These are phyloP conservation scores for Parelbella ahira DNA, from an alignment of 2,888 invertebrate genomes.

Conservation along the genomic window DNA sequence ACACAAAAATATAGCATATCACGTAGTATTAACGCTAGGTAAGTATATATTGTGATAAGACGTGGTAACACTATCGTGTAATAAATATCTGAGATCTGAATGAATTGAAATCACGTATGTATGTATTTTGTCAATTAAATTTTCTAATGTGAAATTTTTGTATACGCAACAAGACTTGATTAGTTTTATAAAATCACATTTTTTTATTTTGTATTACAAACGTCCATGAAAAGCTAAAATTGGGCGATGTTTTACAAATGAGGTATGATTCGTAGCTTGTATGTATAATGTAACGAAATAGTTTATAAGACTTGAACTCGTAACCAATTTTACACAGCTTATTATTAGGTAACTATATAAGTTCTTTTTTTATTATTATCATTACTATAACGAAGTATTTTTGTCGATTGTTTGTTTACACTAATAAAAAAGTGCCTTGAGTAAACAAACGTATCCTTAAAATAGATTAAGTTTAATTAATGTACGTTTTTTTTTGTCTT, in stretches of 20 bases:
- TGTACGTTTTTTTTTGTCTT: neutral
- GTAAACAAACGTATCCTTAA: constrained; percentile 28
- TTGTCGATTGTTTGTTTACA: constrained; percentile 24
- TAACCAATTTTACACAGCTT: constrained; percentile 9
- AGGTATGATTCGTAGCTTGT: neutral
- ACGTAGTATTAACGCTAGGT: constrained; percentile 16
- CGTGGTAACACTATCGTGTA: constrained; percentile 5
- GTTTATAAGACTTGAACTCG: constrained; percentile 1
- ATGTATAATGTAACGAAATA: constrained; percentile 1
- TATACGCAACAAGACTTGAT: constrained; percentile 21
- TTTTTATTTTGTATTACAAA: neutral
- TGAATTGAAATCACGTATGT: constrained; percentile 5
- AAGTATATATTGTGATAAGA: constrained; percentile 17
- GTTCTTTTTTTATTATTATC: too few species aligned
- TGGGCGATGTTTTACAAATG: constrained; percentile 7
- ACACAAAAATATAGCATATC: constrained; percentile 23
- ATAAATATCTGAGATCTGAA: constrained; percentile 4
- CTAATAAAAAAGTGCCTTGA: constrained; percentile 37
- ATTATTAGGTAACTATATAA: constrained; percentile 2
- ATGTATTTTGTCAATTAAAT: constrained; percentile 26
- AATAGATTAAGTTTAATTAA: constrained; percentile 26
- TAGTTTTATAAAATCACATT: constrained; percentile 10
- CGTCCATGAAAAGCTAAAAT: constrained; percentile 6
- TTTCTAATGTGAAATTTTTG: constrained; percentile 10
- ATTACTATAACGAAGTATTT: too few species aligned